Base-by-base conservation (phyloP, 2,888 invertebrate genomes). In the Sipha maydis region DNA sequence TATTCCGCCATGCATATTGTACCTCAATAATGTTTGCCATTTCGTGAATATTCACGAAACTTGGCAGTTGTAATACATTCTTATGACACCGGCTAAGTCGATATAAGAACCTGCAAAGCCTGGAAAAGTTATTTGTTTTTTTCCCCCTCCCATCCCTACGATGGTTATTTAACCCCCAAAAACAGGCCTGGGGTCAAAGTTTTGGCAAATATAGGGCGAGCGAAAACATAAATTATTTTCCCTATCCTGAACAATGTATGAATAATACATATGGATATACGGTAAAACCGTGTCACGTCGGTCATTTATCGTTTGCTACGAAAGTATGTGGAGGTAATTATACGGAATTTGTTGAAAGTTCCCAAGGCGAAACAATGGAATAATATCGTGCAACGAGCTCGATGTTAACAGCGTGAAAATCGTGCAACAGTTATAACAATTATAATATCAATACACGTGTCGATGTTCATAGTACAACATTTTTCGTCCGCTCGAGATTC, bases 141-240 rank as follows among this genome's bases (percentile, higher is more conserved):
- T 0, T 56, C 71, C 73, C 54, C 56, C 56, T 25, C 48, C 11
- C 31, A 9, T 21, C 61, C 21, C 21, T 21, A 28, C 14, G 56
- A 73, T 48, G 2, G 73, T 86, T 73, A 75, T 88, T 69, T 61
- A 34, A 56, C 28, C 75, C 17, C 1, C 3, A 17, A 61, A 75
- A 17, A 41, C n/a, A 28, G 28, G 41, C 73, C 67, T 77, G 21
- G 38, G 80, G 75, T 75, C 54, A 34, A 61, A 31, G 61, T 85
- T 61, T 86, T 75, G 41, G 73, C 75, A 88, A 82, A 73, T 48
- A 31, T 31, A 31, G 61, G 56, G 41, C 14, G 14, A 67, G 31
- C 19, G 56, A 88, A 80, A 88, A 61, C 80, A 67, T 88, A 88
- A 82, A 88, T 82, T 80, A 82, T 80, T 80, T 75, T 11, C 25